Evolutionary conservation across 2,113 vertebrate genomes (phyloP), one percentile per base, ranked within the genome.

Genomic region (Gila orcuttii): DNA sequence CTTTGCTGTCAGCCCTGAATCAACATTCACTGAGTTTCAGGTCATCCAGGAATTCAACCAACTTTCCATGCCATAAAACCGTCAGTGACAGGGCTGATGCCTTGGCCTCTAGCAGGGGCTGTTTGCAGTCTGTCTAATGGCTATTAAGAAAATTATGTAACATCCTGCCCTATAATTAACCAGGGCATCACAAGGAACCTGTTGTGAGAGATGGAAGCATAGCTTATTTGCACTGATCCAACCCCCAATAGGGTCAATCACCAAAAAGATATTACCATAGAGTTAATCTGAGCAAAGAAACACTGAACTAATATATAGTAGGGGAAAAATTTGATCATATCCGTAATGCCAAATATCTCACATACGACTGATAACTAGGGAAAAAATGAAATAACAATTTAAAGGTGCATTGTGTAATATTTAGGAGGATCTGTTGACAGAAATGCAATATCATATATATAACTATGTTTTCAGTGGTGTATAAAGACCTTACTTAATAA

Each of bases 101-200:
- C 71, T 84, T 10, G 79, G 47, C 45, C 42, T 45, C n/a, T 33
- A 50, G 74, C 8, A 45, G 75, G 71, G 33, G 77, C 79, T 91
- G 91, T 93, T 91, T 91, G 79, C 85, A 81, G 69, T 86, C 39
- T 69, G 84, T 78, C 83, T 91, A 88, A 92, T 89, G 87, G 83
- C 77, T 90, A 89, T 91, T 91, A 89, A 88, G 85, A 87, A 89
- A 89, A 89, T 88, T 90, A 86, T 75, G 79, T 85, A 87, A 91
- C 82, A 71, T 73, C 85, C 88, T 80, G 84, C 82, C 33, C 76
- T 84, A 88, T 86, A 89, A 92, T 91, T 91, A 93, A 88, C 55
- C 84, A 89, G 89, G 86, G 68, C 73, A 77, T 66, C 86, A 81
- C 23, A 79, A 75, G 71, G 21, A 73, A 82, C 66, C 86, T 91